Percentiles rank a stretch among this genome's conserved stretches.
phyloP scores from a whole-genome alignment of 23 tunicate genomes.

The Halocynthia roretzi region DNA sequence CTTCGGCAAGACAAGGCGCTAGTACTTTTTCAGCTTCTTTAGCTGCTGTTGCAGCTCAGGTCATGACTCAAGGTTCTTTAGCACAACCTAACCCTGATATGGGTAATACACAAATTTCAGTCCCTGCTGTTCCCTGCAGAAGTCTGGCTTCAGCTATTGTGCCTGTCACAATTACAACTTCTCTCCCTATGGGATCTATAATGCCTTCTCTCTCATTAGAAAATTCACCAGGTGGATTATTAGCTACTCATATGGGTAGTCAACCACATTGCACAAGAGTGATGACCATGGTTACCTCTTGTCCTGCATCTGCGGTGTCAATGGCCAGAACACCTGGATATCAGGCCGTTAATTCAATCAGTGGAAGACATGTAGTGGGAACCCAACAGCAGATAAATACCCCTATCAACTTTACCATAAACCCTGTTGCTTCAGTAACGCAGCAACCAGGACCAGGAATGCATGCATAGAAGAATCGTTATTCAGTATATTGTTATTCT shows the following conservation, averaged over 20 bases:
- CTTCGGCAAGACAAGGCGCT: constrained; percentile 8
- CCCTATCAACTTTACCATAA: constrained; percentile 21
- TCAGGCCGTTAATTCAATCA: constrained; percentile 6
- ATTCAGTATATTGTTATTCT: no score
- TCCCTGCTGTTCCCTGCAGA: constrained; percentile 18
- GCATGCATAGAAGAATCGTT: neutral
- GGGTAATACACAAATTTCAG: constrained; percentile 26
- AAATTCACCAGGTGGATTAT: neutral
- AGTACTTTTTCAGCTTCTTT: constrained; percentile 5
- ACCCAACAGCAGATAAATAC: constrained; percentile 6
- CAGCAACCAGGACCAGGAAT: constrained; percentile 16
- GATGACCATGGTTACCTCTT: constrained; percentile 68
- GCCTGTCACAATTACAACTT: constrained; percentile 18
- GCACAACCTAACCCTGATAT: constrained; percentile 15
- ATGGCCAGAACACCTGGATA: neutral
- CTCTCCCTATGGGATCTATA: constrained; percentile 16
- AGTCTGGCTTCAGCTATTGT: constrained; percentile 22
- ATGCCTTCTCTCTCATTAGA: constrained; percentile 15
- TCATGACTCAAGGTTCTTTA: constrained; percentile 5
- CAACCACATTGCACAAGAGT: constrained; percentile 63
- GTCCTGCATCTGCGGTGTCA: constrained; percentile 9
- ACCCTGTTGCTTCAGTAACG: constrained; percentile 13
- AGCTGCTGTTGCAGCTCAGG: constrained; percentile 29
- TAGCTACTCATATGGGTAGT: constrained; percentile 68
- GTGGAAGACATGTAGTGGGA: constrained; percentile 16